Evolutionary conservation across 2,888 invertebrate genomes (phyloP).

Genomic region (Pantelozetes paolii): DNA sequence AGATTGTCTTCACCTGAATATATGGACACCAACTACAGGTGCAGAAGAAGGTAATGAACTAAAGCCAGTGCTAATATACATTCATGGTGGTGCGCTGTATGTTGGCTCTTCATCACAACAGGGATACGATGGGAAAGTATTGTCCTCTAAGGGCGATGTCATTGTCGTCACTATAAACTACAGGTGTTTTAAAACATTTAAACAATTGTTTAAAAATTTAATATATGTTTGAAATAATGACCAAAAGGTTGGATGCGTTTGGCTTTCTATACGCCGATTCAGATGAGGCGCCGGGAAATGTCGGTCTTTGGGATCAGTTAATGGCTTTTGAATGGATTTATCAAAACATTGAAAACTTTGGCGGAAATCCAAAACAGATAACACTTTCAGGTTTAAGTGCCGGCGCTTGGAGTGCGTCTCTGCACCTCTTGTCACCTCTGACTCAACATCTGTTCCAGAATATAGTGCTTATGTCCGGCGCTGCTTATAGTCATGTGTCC

Average conservation of each 20-base stretch:
- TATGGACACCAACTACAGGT: slow-evolving; percentile 4
- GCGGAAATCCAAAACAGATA: slow-evolving; percentile 30
- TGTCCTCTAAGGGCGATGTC: slow-evolving; percentile 1
- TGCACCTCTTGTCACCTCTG: slow-evolving; percentile 28
- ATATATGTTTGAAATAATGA: too few species aligned
- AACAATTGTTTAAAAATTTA: background rate
- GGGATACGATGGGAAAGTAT: background rate
- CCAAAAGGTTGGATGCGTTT: background rate
- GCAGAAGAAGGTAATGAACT: background rate
- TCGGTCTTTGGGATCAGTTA: slow-evolving; percentile 32
- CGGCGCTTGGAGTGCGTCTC: slow-evolving; percentile 26
- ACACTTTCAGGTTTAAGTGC: slow-evolving; percentile 25
- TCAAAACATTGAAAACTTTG: slow-evolving; percentile 36
- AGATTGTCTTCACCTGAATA: slow-evolving; percentile 35
- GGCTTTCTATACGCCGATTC: slow-evolving; percentile 34
- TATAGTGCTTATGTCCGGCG: slow-evolving; percentile 32
- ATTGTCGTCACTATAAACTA: slow-evolving; percentile 16
- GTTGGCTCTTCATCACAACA: background rate
- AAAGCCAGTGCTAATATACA: background rate
- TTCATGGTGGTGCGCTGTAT: slow-evolving; percentile 2
- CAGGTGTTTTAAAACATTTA: background rate
- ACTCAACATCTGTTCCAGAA: slow-evolving; percentile 16
- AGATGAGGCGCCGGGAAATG: slow-evolving; percentile 30
- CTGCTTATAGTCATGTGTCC: background rate
- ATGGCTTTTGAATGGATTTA: slow-evolving; percentile 34